phyloP scores from a whole-genome alignment of 92 coral and sea anemone genomes.

The Palythoa heliodiscus region DNA sequence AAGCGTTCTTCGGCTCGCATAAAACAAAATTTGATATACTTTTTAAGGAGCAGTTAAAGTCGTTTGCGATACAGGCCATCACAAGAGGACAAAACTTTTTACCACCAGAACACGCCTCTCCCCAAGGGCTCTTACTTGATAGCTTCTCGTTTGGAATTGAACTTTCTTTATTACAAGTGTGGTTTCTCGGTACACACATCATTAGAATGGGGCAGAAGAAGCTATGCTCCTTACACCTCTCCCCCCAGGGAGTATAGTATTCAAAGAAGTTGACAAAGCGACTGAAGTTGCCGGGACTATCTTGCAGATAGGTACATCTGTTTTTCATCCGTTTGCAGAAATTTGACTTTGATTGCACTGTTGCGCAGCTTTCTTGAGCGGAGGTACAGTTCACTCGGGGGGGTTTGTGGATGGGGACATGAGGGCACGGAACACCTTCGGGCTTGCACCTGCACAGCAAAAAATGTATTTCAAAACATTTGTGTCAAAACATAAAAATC shows the following conservation, averaged over 20 bases:
- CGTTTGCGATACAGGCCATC: constrained; percentile 18
- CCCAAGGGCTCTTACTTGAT: constrained; percentile 7
- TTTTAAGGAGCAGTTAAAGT: constrained; percentile 10
- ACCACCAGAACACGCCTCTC: constrained; percentile 4
- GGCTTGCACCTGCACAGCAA: constrained; percentile 17
- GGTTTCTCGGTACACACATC: constrained; percentile 24
- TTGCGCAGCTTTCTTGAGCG: constrained; percentile 19
- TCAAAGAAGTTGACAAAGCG: background rate
- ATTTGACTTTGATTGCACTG: background rate
- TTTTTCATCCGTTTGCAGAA: background rate
- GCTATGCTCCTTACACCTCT: constrained; percentile 18
- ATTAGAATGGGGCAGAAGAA: constrained; percentile 15
- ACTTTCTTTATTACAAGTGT: constrained; percentile 3
- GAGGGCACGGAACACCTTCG: background rate
- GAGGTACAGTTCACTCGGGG: constrained; percentile 12
- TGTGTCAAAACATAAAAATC: too few relatives aligned
- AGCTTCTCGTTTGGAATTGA: background rate
- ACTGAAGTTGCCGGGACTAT: constrained; percentile 16
- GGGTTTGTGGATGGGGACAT: background rate
- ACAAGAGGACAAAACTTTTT: constrained; percentile 37
- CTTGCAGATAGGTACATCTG: background rate
- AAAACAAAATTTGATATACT: background rate
- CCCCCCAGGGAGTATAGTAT: constrained; percentile 37
- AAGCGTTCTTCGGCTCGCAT: constrained; percentile 8
- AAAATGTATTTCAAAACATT: background rate